Conservation (phyloP, 2,888 invertebrate genomes). For the Melitaea athalia region DNA sequence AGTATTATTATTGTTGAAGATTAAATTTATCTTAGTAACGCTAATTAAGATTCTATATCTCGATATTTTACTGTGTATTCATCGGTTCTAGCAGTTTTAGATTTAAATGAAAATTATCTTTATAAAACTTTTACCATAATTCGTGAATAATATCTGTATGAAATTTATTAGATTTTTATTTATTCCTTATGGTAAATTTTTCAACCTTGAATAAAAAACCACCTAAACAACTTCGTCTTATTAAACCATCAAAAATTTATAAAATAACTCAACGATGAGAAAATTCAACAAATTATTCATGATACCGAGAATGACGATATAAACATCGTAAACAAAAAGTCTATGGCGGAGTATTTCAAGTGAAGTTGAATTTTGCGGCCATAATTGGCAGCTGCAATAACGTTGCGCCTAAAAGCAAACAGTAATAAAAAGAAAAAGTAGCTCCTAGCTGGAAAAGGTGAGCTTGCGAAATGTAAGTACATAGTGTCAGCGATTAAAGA, state of each 20-base stretch:
- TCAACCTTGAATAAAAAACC: not conserved
- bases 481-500: constrained; percentile 10
- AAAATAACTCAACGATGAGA: not conserved
- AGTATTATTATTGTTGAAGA: too few species aligned
- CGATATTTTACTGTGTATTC: too few species aligned
- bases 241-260: not conserved
- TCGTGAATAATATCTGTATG: too few species aligned
- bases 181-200: not conserved
- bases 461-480: constrained; percentile 13
- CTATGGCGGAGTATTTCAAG: constrained; percentile 9
- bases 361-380: constrained; percentile 22
- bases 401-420: constrained; percentile 44
- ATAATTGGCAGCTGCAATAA: constrained; percentile 39
- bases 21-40: too few species aligned
- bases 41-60: too few species aligned
- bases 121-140: too few species aligned
- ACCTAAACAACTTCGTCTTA: not conserved
- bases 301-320: not conserved
- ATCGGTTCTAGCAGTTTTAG: too few species aligned
- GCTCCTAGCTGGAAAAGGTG: constrained; percentile 29
- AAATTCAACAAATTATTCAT: constrained; percentile 1
- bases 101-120: too few species aligned
- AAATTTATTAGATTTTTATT: not conserved
- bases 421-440: constrained; percentile 43
- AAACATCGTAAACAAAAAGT: constrained; percentile 11